These are phyloP conservation scores for Ectemnius continuus DNA, from an alignment of 2,888 invertebrate genomes.

Conservation along the genomic window DNA sequence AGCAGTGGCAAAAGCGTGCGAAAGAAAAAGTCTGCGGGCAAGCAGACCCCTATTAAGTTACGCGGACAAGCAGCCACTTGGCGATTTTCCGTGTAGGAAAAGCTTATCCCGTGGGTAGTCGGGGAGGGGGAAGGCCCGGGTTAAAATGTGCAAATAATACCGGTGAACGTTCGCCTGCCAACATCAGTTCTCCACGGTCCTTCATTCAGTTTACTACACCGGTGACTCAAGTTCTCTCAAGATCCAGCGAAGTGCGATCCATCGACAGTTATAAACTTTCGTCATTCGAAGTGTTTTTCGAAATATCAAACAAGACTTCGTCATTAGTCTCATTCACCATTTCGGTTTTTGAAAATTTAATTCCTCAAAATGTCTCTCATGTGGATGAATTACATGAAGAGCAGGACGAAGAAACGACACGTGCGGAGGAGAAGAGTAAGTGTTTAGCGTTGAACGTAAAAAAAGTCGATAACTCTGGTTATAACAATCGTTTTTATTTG, in stretches of 20 bases:
- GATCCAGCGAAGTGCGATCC: no score
- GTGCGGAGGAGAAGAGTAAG: slow-evolving; percentile 68
- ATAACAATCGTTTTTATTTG: neutral
- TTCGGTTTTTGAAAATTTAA: neutral
- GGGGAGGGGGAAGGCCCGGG: slow-evolving; percentile 28
- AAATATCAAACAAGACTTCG: neutral
- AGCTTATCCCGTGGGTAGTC: slow-evolving; percentile 21
- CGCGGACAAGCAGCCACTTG: neutral
- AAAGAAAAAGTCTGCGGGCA: neutral
- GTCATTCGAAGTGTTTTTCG: neutral
- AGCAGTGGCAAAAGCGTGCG: neutral
- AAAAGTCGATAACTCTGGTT: neutral
- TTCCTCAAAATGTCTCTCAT: slow-evolving; percentile 76
- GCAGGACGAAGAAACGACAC: slow-evolving; percentile 71
- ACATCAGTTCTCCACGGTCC: slow-evolving; percentile 45
- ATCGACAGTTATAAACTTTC: neutral
- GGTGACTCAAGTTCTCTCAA: neutral
- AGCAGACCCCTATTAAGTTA: neutral
- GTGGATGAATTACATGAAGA: slow-evolving; percentile 80
- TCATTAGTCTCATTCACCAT: neutral
- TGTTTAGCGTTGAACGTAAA: slow-evolving; percentile 22
- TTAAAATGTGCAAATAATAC: slow-evolving; percentile 57
- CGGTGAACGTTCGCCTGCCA: slow-evolving; percentile 43
- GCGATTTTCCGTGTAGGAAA: slow-evolving; percentile 55
- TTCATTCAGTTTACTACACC: slow-evolving; percentile 28